Evolutionary conservation across 2,113 vertebrate species (phyloP).

Genomic region (Arenaria interpres): DNA sequence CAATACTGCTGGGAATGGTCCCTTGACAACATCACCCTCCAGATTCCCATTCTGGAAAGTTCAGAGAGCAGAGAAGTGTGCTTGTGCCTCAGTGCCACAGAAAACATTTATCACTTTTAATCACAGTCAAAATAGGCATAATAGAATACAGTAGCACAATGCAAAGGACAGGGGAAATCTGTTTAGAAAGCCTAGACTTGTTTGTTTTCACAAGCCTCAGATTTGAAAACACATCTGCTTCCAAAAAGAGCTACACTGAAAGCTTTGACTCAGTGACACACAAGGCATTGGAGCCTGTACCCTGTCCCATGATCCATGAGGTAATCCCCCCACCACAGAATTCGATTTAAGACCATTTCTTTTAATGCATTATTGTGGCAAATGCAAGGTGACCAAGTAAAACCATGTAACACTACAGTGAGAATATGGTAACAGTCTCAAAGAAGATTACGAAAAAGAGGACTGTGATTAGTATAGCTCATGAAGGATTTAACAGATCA

Average conservation of each 20-base stretch:
- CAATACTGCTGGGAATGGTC: not conserved
- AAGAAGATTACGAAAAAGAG: not conserved
- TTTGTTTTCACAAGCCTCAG: not conserved
- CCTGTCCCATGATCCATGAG: fast-evolving
- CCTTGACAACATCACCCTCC: not conserved
- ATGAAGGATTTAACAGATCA: not conserved
- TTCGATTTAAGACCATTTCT: not conserved
- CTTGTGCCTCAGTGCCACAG: not conserved
- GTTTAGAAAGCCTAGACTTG: not conserved
- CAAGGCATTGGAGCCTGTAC: not conserved
- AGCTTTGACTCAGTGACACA: not conserved
- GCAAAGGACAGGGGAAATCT: not conserved
- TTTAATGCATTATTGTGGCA: not conserved
- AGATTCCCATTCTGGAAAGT: not conserved
- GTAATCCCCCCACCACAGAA: not conserved
- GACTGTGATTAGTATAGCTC: not conserved
- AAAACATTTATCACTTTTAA: not conserved
- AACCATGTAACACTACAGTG: not conserved
- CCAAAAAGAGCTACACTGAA: not conserved
- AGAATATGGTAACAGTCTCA: not conserved
- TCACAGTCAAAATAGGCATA: not conserved
- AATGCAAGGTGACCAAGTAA: not conserved
- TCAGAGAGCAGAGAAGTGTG: not conserved
- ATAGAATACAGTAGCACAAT: not conserved
- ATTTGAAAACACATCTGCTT: not conserved